Conservation (phyloP, 2,888 invertebrate species). For the Entomobrya multifasciata region DNA sequence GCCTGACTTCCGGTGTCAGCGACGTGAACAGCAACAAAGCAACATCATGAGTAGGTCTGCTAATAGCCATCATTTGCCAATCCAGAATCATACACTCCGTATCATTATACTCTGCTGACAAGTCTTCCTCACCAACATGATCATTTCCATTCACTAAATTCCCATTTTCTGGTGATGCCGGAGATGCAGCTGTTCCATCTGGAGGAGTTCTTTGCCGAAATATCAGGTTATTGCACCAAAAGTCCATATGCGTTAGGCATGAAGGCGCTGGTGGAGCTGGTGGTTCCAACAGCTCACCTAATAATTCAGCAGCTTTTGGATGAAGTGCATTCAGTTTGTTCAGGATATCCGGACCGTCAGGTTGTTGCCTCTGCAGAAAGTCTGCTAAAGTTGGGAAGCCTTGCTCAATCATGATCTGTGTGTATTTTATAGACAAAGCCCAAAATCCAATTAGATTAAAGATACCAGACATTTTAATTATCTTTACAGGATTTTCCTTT, state of each 20-base stretch:
- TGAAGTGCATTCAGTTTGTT: constrained; percentile 77
- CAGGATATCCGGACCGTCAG: constrained; percentile 77
- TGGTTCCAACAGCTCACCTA: constrained; percentile 79
- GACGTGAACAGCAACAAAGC: constrained; percentile 80
- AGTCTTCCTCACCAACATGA: constrained; percentile 41
- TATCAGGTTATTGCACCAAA: constrained; percentile 80
- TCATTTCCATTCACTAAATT: constrained; percentile 59
- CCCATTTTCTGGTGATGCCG: constrained; percentile 53
- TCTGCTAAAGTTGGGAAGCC: constrained; percentile 79
- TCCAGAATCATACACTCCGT: constrained; percentile 80
- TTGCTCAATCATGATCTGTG: constrained; percentile 79
- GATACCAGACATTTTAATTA: too few relatives aligned
- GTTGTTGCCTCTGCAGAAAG: constrained; percentile 77
- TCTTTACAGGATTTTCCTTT: too few relatives aligned
- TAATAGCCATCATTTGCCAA: constrained; percentile 80
- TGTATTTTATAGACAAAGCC: background rate
- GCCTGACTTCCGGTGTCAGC: constrained; percentile 76
- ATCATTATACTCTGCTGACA: constrained; percentile 36
- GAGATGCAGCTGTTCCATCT: constrained; percentile 54
- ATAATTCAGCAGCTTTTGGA: constrained; percentile 78
- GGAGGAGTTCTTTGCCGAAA: constrained; percentile 77
- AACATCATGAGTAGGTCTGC: constrained; percentile 80
- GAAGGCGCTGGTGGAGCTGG: constrained; percentile 77
- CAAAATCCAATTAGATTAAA: background rate
- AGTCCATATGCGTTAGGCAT: constrained; percentile 79